Base-by-base conservation (phyloP, 2,888 invertebrate species). In the Macrosoma leucophasiata region DNA sequence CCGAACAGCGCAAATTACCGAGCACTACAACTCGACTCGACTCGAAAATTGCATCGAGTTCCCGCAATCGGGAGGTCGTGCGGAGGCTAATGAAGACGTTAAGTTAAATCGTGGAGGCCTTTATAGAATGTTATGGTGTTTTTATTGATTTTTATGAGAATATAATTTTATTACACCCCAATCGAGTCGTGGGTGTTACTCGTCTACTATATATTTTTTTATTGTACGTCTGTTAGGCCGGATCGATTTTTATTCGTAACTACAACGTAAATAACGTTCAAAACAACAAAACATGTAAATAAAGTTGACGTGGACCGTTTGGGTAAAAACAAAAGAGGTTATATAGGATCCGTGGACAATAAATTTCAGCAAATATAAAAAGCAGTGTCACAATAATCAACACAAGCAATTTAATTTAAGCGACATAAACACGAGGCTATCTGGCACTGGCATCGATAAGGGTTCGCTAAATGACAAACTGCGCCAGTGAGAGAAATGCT, bases 381-480 rank as follows among this genome's bases (percentile, higher is more conserved):
- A 68, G 68, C 63, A 51, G 48, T 70, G 77, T 76, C 74, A 72
- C 63, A 69, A 76, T 71, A 75, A 79, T 76, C 74, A 77, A 73
- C 72, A 62, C 65, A 56, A 60, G 75, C 70, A 69, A 79, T 79
- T 81, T 77, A 77, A 78, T 77, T 74, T 67, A 73, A 75, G 70
- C 66, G 79, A 82, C 79, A 73, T 78, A 76, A 79, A 77, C 78
- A 75, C 68, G 67, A 48, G 52, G 62, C 62, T 76, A 79, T 81
- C 79, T 77, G 69, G 65, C 68, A 55, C 65, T 59, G 65, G 65
- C 72, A 78, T 82, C 79, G 79, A 78, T 78, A 76, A 81, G 72
- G 75, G 69, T 62, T 75, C 68, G 72, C 62, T 76, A 76, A 79
- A 81, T 78, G 81, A 82, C 77, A 78, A 79, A 82, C 67, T 74